Percentiles rank a stretch among this genome's conserved stretches.
phyloP scores from a whole-genome alignment of 23 tunicate species.

The Phallusia fumigata region DNA sequence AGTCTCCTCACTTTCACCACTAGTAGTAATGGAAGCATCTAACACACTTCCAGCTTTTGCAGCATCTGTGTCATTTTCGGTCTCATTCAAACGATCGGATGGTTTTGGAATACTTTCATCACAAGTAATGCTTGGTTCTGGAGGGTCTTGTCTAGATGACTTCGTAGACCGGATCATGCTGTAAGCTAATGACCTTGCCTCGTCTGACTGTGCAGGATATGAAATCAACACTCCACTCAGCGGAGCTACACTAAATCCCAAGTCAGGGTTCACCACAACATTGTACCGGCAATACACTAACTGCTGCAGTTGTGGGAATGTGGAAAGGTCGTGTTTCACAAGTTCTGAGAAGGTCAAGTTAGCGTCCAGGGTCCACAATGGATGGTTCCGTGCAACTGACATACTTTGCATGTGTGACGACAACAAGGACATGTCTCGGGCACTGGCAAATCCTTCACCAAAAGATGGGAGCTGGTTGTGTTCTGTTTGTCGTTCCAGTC shows the following conservation, averaged over 20 bases:
- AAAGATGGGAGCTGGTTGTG: background rate
- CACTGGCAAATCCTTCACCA: background rate
- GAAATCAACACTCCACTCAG: background rate
- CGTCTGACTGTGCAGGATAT: background rate
- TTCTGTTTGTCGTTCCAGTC: no score
- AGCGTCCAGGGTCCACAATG: background rate
- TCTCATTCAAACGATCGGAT: no score
- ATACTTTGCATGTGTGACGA: background rate
- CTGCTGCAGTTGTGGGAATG: background rate
- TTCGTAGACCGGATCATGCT: background rate
- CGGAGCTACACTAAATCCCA: background rate
- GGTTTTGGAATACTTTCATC: no score
- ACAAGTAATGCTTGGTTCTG: no score
- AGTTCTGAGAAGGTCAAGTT: background rate
- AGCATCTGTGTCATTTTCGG: no score
- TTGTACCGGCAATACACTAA: background rate
- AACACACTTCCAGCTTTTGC: no score
- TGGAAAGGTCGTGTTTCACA: background rate
- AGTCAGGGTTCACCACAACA: background rate
- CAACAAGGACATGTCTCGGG: background rate
- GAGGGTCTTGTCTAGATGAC: no score
- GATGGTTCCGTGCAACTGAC: background rate
- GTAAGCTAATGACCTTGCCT: background rate
- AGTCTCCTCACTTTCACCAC: no score
- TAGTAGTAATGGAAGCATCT: no score